Evolutionary conservation across 2,888 invertebrate genomes (phyloP), one percentile per base, ranked within the genome.

Genomic region (Serrognathus titanus): DNA sequence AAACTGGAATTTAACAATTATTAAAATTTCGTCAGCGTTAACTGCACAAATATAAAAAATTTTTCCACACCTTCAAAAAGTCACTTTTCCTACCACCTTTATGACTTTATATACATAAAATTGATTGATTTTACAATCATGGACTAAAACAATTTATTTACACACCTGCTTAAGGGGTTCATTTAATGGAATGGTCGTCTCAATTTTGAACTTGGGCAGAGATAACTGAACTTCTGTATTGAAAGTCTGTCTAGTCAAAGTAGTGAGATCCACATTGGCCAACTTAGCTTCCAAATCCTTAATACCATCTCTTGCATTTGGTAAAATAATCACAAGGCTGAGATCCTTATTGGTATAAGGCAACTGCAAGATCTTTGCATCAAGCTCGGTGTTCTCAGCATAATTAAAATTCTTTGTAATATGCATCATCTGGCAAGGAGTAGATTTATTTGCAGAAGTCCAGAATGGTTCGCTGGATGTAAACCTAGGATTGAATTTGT

Each of bases 141-240:
- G 24, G 4, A 0, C 7, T 6, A 31, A 31, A 3, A 31, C 24
- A 6, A 31, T 31, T 39, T 11, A n/a, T 43, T 16, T 37, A 68
- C 69, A 75, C 78, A 92, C 92, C 80, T 87, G 81, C 10, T 79
- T 73, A 46, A 93, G 75, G n/a, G 84, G 69, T 0, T 79, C 76
- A 10, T 80, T 80, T 39, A 93, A 78, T 60, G 89, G 80, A 10
- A 89, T 82, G 59, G 84, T 83, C 9, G 83, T 84, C 75, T 93
- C 91, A 47, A 92, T 83, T 74, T 87, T 89, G 75, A 94, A 94
- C 74, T 86, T 90, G 2, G 94, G 94, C 43, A 94, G 72, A 13
- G 81, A 81, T 1, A 93, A 83, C 35, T 83, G 77, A 1, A 92
- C 86, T 71, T 87, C 85, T 0, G 77, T 75, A 0, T 66, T 55